Conservation (phyloP, 2,797 vertebrate species). For the Enteromius treurensis region DNA sequence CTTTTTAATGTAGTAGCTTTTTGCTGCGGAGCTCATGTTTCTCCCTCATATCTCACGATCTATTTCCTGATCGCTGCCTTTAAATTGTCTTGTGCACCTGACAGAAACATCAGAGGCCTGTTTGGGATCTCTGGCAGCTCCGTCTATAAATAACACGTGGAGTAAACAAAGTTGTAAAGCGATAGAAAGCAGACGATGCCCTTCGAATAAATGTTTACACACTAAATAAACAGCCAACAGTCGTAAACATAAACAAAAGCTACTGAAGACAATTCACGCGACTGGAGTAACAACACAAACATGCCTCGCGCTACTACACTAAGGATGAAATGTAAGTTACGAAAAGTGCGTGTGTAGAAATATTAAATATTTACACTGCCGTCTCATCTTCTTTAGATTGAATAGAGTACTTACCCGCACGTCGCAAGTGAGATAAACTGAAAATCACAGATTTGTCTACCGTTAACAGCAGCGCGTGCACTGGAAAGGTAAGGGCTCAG, state of each 20-base stretch:
- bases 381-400: not conserved
- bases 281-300: not conserved
- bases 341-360: not conserved
- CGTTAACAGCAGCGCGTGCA: slow-evolving; percentile 11
- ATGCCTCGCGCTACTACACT: not conserved
- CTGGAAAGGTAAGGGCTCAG: not conserved
- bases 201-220: not conserved
- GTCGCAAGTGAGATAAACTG: no score
- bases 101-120: slow-evolving; percentile 57
- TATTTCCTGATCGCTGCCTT: slow-evolving; percentile 51
- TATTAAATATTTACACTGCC: not conserved
- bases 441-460: not conserved
- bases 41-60: slow-evolving; percentile 46
- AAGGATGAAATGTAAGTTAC: not conserved
- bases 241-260: not conserved
- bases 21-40: slow-evolving; percentile 46
- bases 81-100: slow-evolving; percentile 57
- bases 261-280: not conserved
- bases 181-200: not conserved
- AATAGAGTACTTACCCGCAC: slow-evolving; percentile 2
- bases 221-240: not conserved
- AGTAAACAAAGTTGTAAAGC: slow-evolving; percentile 45
- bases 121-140: slow-evolving; percentile 23
- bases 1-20: slow-evolving; percentile 41
- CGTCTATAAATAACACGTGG: slow-evolving; percentile 47